Evolutionary conservation across 2,888 invertebrate species (phyloP).

Genomic region (Ormyrus thymus): DNA sequence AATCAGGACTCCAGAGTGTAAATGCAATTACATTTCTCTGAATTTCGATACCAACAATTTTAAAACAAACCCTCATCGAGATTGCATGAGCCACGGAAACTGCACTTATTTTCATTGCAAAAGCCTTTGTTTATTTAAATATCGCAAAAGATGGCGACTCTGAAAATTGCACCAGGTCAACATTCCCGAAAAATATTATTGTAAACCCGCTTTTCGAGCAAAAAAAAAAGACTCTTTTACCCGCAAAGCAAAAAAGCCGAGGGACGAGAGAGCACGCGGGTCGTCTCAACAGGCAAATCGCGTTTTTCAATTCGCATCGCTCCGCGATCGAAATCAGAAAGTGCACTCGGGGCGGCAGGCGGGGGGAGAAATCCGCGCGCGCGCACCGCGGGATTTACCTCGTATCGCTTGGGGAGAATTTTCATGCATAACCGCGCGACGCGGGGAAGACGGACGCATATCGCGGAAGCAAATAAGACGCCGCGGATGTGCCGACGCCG

Average conservation of each 20-base stretch:
- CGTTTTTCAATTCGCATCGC: constrained; percentile 39
- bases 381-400: neutral
- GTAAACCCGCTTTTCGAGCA: too few relatives aligned
- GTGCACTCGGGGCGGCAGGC: neutral
- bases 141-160: too few relatives aligned
- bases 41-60: too few relatives aligned
- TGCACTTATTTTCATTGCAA: too few relatives aligned
- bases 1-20: too few relatives aligned
- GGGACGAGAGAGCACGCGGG: neutral
- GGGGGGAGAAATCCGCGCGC: neutral
- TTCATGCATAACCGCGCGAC: constrained; percentile 6
- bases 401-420: constrained; percentile 1
- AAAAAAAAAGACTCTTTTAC: too few relatives aligned
- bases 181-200: too few relatives aligned
- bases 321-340: neutral
- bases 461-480: constrained; percentile 32
- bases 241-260: neutral
- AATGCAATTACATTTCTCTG: too few relatives aligned
- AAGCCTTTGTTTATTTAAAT: too few relatives aligned
- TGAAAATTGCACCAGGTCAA: too few relatives aligned
- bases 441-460: constrained; percentile 4
- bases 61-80: too few relatives aligned
- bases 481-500: neutral
- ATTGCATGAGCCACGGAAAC: too few relatives aligned
- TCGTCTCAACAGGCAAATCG: constrained; percentile 30